Base-by-base conservation (phyloP, 2,113 vertebrate species). In the Cheirogaleus medius region DNA sequence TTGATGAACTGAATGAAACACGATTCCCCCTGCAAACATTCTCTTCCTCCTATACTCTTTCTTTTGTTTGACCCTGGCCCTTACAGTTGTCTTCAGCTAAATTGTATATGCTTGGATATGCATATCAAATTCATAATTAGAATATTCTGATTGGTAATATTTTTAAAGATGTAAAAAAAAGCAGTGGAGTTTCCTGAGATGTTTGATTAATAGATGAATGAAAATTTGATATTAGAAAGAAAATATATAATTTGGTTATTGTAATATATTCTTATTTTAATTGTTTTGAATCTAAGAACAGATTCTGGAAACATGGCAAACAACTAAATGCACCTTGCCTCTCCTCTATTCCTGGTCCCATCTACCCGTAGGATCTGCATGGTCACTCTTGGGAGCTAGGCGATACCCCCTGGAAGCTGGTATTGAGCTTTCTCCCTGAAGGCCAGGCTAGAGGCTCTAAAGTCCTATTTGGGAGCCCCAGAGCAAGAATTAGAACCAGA, bases 191-290 rank as follows among this genome's bases (percentile, higher is more conserved):
- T 49, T 94, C 37, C 52, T 84, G 44, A 87, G 25, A 34, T 77
- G 10, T 83, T 56, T 87, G 17, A 94, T 58, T 91, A 91, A 66
- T 49, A 21, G 71, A 77, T 56, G 11, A 91, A 29, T 91, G 34
- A 91, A 80, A 89, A 85, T 68, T 11, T 86, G 64, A 84, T n/a
- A 18, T 44, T 44, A 74, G 64, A 73, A 71, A 52, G 27, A 71
- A 87, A 84, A 73, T 52, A 29, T 73, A 5, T 94, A 96, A 94
- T 80, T 91, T 76, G 29, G 42, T 66, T 39, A 87, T n/a, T 87
- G 25, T 8, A 73, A 34, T 37, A 52, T 63, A 63, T n/a, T 93
- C 25, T 66, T 93, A 54, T 9, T 17, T 80, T 68, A 54, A 32
- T 68, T 91, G 71, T 87, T 91, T 80, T 66, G 83, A 73, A 54